phyloP scores from a whole-genome alignment of 2,113 vertebrate species.

The Todiramphus chloris region DNA sequence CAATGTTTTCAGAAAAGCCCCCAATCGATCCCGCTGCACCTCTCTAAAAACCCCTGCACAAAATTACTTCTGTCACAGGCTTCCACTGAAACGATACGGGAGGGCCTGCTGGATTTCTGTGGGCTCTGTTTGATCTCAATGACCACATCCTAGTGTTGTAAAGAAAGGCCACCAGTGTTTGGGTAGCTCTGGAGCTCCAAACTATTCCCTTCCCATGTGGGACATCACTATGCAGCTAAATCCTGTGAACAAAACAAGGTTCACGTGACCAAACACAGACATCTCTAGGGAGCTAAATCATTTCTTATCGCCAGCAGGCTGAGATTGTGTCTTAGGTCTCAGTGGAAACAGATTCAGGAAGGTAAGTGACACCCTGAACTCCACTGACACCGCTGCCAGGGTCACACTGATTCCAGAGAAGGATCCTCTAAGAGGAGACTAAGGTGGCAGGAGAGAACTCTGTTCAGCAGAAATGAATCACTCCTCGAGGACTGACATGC shows the following conservation, averaged over 20 bases:
- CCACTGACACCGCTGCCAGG: not conserved
- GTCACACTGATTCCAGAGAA: not conserved
- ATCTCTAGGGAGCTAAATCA: not conserved
- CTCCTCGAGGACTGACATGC: not conserved
- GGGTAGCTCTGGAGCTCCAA: not conserved
- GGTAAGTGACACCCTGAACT: not conserved
- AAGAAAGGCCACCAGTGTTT: not conserved
- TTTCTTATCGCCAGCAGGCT: not conserved
- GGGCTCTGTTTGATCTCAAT: not conserved
- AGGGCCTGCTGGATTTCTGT: not conserved
- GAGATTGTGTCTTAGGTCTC: not conserved
- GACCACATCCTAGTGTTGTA: not conserved
- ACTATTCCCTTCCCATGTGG: not conserved
- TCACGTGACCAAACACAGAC: fast-evolving
- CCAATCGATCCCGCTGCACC: fast-evolving
- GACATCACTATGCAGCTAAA: not conserved
- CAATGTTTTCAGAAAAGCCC: not conserved
- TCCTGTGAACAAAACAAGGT: not conserved
- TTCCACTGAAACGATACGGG: fast-evolving
- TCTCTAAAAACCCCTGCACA: not conserved
- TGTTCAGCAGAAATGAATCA: not conserved
- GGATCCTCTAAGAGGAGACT: not conserved
- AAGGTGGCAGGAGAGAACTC: not conserved
- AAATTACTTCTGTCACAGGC: not conserved
- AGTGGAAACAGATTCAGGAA: not conserved